Evolutionary conservation across 2,797 vertebrate genomes (phyloP).

Genomic region (Geotrypetes seraphini): DNA sequence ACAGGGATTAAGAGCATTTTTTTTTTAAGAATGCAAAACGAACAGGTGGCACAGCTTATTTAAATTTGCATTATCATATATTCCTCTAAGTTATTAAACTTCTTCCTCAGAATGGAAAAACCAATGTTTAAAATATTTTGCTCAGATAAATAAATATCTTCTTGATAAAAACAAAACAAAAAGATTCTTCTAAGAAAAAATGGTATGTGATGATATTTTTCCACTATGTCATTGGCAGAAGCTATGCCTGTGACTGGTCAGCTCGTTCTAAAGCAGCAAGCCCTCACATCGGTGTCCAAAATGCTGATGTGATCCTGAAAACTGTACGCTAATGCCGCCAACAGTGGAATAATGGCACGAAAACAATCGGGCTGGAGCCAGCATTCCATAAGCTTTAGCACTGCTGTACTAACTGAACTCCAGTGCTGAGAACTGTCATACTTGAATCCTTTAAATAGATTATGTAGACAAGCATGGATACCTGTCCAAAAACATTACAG

Average conservation of each 20-base stretch:
- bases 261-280: conserved; percentile 19
- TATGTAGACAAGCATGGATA: conserved; percentile 23
- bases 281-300: conserved; percentile 2
- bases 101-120: too few relatives aligned
- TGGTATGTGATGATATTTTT: not conserved
- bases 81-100: too few relatives aligned
- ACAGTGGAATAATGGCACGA: not conserved
- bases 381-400: conserved; percentile 26
- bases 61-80: too few relatives aligned
- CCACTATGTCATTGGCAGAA: not conserved
- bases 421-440: conserved; percentile 18
- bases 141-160: not conserved
- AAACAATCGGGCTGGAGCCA: conserved; percentile 7
- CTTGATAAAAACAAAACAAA: too few relatives aligned
- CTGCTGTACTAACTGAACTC: conserved; percentile 19
- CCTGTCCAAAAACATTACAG: conserved; percentile 28
- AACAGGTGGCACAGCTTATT: too few relatives aligned
- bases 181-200: not conserved
- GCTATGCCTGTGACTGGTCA: not conserved
- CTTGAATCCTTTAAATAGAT: conserved; percentile 29
- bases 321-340: conserved; percentile 2
- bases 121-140: not conserved
- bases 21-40: too few relatives aligned
- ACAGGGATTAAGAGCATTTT: too few relatives aligned
- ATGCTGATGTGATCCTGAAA: conserved; percentile 8